Evolutionary conservation across 2,113 vertebrate species (phyloP).

Genomic region (Lophotis ruficrista): DNA sequence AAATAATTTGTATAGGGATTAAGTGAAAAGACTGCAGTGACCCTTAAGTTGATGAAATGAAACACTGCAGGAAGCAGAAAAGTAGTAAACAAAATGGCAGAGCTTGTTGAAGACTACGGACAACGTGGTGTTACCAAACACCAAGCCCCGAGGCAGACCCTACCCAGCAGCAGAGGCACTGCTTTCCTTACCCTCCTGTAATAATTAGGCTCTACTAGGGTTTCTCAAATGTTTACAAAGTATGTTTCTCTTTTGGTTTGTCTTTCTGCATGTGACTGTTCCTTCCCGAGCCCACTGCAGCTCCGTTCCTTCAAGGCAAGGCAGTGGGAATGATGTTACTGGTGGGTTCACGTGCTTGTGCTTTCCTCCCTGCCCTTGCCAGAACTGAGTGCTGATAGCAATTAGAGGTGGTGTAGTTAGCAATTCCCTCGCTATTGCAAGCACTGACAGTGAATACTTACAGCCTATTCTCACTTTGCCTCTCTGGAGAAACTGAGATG

Average conservation of each 20-base stretch:
- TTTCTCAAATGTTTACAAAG: conserved; percentile 5
- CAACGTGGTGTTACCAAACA: neutral
- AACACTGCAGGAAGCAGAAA: conserved; percentile 36
- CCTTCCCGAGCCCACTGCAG: neutral
- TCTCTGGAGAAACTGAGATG: neutral
- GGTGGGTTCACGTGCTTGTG: neutral
- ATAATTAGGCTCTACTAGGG: neutral
- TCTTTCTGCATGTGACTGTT: fast-evolving
- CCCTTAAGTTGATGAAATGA: conserved; percentile 18
- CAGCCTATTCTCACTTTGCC: neutral
- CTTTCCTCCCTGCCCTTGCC: neutral
- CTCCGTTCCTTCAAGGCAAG: neutral
- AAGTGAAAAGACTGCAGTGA: conserved; percentile 23
- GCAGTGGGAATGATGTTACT: neutral
- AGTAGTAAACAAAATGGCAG: conserved; percentile 34
- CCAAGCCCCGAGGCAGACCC: neutral
- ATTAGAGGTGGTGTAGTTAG: neutral
- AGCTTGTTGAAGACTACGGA: neutral
- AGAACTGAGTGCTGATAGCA: neutral
- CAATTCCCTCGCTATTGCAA: neutral
- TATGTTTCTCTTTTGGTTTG: neutral
- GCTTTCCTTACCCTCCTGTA: neutral
- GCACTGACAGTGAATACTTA: neutral
- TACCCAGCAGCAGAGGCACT: neutral
- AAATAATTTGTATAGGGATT: conserved; percentile 28